phyloP scores from a whole-genome alignment of 1,140 invertebrate species.

The Bemisia tabaci region DNA sequence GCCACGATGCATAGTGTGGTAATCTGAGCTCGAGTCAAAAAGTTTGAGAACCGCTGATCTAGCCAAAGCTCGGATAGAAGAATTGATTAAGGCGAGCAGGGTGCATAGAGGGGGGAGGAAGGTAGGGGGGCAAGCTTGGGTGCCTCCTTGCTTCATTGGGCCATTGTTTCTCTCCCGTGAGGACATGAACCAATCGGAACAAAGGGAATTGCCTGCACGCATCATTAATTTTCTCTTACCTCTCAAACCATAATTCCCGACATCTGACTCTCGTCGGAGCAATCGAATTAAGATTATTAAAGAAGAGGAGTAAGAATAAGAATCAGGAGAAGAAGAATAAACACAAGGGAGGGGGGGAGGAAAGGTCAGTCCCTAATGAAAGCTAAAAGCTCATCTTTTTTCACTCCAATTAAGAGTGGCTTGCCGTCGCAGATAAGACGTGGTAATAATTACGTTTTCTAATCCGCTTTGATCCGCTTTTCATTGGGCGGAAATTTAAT shows the following conservation, averaged over 20 bases:
- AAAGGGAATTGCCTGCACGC: background rate
- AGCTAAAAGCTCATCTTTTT: background rate
- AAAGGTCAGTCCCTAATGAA: background rate
- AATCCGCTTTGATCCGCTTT: too few species aligned
- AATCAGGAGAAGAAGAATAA: background rate
- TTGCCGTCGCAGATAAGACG: background rate
- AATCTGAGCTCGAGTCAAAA: too few species aligned
- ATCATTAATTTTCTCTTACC: background rate
- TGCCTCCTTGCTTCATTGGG: background rate
- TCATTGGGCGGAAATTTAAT: too few species aligned
- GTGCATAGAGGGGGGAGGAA: background rate
- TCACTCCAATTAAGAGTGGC: background rate
- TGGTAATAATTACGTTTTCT: background rate
- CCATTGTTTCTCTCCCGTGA: background rate
- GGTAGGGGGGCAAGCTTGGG: background rate
- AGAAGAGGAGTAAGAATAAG: background rate
- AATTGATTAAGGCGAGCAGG: background rate
- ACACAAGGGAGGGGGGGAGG: background rate
- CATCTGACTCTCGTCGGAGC: background rate
- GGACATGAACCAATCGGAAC: background rate
- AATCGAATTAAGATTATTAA: background rate
- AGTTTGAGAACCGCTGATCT: too few species aligned
- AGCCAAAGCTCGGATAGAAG: too few species aligned
- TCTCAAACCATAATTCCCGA: background rate
- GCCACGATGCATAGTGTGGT: too few species aligned